A percentile compares a stretch with the other conserved stretches of the same genome.
phyloP scores from a whole-genome alignment of 2,797 vertebrate genomes.

The Gadopsis marmoratus region DNA sequence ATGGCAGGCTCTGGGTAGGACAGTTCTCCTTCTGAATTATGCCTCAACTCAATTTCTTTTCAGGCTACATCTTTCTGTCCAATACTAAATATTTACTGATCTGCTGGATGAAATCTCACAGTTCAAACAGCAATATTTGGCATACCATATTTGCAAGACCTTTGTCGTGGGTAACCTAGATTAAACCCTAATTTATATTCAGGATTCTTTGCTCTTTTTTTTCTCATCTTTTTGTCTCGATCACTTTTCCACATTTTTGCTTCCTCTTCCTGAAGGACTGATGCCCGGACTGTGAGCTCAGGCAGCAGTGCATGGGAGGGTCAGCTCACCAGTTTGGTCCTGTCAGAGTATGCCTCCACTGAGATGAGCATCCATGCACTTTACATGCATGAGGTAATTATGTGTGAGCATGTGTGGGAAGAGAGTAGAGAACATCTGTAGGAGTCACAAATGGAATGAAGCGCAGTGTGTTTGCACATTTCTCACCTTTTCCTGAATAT shows the following conservation, averaged over 20 bases:
- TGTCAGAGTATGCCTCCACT: slow-evolving; percentile 96
- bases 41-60: not conserved
- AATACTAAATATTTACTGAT: not conserved
- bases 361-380: slow-evolving; percentile 99
- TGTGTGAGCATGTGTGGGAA: slow-evolving; percentile 2
- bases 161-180: not conserved
- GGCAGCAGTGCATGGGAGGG: slow-evolving; percentile 98
- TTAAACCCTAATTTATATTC: not conserved
- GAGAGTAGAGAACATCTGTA: not conserved
- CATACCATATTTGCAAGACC: not conserved
- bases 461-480: not conserved
- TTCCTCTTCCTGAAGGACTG: slow-evolving; percentile 82
- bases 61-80: not conserved
- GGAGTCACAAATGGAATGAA: not conserved
- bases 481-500: not conserved
- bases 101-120: not conserved
- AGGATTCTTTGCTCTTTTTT: not conserved
- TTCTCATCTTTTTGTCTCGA: not conserved
- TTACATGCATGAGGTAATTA: slow-evolving; percentile 95
- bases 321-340: slow-evolving; percentile 93
- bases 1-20: slow-evolving; percentile 92
- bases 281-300: slow-evolving; percentile 93
- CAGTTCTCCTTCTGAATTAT: not conserved
- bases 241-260: not conserved
- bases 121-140: not conserved